Evolutionary conservation across 1,140 invertebrate species (phyloP), one percentile per base, ranked within the genome.

Genomic region (Stegodyphus dumicola): DNA sequence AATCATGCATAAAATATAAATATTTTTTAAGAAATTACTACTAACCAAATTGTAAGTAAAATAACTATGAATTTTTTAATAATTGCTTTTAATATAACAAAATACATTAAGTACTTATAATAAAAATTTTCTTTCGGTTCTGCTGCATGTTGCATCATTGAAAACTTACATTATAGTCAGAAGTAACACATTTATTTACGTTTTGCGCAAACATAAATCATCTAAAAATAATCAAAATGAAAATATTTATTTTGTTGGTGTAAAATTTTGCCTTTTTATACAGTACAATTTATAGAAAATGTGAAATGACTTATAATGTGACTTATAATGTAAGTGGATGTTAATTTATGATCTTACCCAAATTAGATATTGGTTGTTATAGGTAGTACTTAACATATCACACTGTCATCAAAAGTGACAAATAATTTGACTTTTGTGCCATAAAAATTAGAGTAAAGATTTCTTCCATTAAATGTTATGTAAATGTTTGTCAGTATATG

Each of bases 351-450:
- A 9, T 60, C 11, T 81, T 48, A 80, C 65, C 64, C 67, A 71
- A 81, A 81, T 81, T 73, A 78, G 77, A 67, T 64, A 49, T 11
- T 81, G 33, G 64, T 81, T 81, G 78, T 81, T 81, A 73, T 81
- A 81, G 78, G 60, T 81, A 81, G 78, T 73, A 71, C 69, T 71
- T 81, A 73, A 81, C 78, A 81, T 81, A 81, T 81, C 78, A 79
- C 33, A 33, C 3, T 79, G 66, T 52, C 49, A 51, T 56, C 48
- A 67, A 13, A 67, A 67, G 51, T 79, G 77, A 65, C 77, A 81
- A 53, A 65, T 73, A 11, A 73, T 60, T 6, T 71, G 52, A 73
- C 33, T 64, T 81, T 15, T 81, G 70, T 73, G 78, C 78, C 78
- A 73, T 81, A 73, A 56, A 33, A 73, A n/a, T 71, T 73, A 67